Evolutionary conservation across 2,797 vertebrate species (phyloP).

Genomic region (Propithecus deckenii): DNA sequence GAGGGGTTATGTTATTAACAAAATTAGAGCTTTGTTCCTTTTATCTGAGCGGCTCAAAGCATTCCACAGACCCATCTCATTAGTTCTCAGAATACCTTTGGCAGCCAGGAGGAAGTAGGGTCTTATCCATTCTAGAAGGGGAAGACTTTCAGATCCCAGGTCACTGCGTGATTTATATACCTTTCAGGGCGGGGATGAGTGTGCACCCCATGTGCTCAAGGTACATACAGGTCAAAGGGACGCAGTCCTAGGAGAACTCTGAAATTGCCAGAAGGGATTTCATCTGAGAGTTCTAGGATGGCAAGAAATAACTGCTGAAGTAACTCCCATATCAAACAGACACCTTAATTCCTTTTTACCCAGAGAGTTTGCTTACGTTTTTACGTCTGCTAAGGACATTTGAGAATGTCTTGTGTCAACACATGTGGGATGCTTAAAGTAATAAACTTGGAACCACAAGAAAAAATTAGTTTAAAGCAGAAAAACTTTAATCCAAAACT

Average conservation of each 20-base stretch:
- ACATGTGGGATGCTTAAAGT: background rate
- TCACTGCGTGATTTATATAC: background rate
- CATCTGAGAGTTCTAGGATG: background rate
- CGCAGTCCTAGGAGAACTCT: background rate
- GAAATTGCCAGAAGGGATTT: background rate
- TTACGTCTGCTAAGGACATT: background rate
- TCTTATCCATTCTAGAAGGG: background rate
- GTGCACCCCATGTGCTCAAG: background rate
- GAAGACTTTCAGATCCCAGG: background rate
- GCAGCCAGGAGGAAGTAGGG: background rate
- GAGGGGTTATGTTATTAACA: background rate
- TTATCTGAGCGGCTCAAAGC: conserved; percentile 35
- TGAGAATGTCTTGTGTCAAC: background rate
- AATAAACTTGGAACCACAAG: background rate
- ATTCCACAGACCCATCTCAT: background rate
- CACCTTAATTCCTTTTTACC: background rate
- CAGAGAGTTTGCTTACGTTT: background rate
- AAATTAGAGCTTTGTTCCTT: background rate
- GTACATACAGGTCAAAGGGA: background rate
- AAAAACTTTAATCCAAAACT: background rate
- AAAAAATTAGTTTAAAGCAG: background rate
- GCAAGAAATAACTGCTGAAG: background rate
- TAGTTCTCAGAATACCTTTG: background rate
- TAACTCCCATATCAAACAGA: background rate
- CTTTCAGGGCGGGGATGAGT: background rate